A percentile compares a stretch with the other conserved stretches of the same genome.
These are phyloP conservation scores for Ptychodera flava DNA, from an alignment of 35 echinoderm and acorn worm genomes.

Conservation along the genomic window DNA sequence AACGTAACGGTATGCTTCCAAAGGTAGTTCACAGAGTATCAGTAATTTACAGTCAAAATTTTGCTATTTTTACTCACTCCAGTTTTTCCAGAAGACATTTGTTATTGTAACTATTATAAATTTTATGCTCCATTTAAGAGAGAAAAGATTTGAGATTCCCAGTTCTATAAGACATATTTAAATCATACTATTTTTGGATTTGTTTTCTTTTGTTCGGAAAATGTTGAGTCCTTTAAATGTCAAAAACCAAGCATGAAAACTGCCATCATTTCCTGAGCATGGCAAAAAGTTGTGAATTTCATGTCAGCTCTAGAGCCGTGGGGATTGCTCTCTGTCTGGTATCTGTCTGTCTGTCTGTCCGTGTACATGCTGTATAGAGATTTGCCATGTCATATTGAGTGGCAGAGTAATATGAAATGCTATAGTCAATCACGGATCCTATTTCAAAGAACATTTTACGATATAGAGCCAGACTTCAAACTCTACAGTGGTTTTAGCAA, in stretches of 20 bases:
- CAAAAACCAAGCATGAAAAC: neutral
- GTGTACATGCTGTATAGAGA: neutral
- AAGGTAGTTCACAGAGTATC: neutral
- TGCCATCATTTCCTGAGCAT: too few relatives aligned
- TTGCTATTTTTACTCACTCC: neutral
- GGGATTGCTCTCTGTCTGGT: neutral
- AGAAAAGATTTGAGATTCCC: neutral
- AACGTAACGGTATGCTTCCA: neutral
- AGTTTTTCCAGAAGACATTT: neutral
- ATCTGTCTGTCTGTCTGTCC: neutral
- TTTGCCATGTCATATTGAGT: too few relatives aligned
- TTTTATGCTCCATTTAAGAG: neutral
- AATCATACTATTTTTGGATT: neutral
- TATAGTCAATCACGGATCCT: too few relatives aligned
- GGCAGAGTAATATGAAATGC: too few relatives aligned
- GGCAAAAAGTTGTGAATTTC: too few relatives aligned
- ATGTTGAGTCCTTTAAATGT: neutral
- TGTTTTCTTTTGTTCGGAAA: too few relatives aligned
- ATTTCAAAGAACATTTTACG: too few relatives aligned
- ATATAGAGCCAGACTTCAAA: too few relatives aligned
- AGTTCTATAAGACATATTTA: neutral
- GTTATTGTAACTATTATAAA: neutral
- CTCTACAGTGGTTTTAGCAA: too few relatives aligned
- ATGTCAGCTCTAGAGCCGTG: too few relatives aligned
- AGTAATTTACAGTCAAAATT: neutral